These are phyloP conservation scores for Diorhabda elongata DNA, from an alignment of 1,140 invertebrate genomes.

Conservation along the genomic window DNA sequence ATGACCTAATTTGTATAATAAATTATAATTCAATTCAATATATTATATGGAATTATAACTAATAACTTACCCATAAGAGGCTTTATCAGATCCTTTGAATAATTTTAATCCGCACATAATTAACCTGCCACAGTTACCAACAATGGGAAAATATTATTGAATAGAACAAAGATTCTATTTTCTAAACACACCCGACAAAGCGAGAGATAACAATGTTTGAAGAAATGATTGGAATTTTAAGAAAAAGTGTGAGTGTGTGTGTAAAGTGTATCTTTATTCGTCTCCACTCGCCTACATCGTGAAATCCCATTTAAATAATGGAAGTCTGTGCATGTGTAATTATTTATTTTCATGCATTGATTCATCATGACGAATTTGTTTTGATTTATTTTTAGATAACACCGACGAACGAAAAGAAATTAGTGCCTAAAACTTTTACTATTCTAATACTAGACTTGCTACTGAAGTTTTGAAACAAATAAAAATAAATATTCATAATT, in stretches of 20 bases:
- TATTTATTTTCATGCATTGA: background rate
- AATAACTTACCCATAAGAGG: conserved; percentile 7
- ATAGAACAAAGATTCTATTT: background rate
- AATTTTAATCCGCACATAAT: conserved; percentile 12
- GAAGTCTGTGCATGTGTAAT: background rate
- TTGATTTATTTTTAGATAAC: too few species aligned
- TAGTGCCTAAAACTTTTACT: too few species aligned
- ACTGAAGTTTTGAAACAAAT: too few species aligned
- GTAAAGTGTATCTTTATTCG: background rate
- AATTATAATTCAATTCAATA: too few species aligned
- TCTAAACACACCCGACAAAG: background rate
- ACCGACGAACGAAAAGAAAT: too few species aligned
- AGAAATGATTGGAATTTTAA: conserved; percentile 1
- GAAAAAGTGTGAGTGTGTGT: background rate
- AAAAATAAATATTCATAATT: too few species aligned
- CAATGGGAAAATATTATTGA: background rate
- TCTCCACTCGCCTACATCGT: background rate
- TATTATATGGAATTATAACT: background rate
- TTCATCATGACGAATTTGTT: background rate
- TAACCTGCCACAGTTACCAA: background rate
- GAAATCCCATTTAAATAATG: background rate
- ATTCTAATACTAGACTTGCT: too few species aligned
- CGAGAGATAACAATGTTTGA: background rate
- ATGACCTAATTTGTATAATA: too few species aligned
- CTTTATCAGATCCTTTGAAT: conserved; percentile 7